These are phyloP conservation scores for Pantala flavescens DNA, from an alignment of 1,140 invertebrate species.

Conservation along the genomic window DNA sequence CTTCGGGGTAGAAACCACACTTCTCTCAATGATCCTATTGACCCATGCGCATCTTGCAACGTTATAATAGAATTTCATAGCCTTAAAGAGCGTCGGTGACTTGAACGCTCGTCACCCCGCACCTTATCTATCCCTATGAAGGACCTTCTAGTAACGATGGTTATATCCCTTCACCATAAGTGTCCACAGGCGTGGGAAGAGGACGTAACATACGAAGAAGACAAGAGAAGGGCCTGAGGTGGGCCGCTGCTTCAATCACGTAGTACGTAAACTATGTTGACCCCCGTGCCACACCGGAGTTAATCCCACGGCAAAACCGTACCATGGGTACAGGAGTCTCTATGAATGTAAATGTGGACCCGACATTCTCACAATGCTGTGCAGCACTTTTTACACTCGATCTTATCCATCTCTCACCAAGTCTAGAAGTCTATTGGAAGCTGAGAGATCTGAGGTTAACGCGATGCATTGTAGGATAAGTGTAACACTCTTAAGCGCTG, in stretches of 20 bases:
- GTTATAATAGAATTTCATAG: not conserved
- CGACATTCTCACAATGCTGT: not conserved
- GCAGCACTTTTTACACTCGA: not conserved
- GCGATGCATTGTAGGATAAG: too few species aligned
- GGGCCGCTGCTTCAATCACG: not conserved
- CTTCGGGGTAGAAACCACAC: not conserved
- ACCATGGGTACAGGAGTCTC: not conserved
- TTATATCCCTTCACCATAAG: slow-evolving; percentile 8
- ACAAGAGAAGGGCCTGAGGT: slow-evolving; percentile 15
- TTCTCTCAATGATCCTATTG: not conserved
- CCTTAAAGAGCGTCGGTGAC: not conserved
- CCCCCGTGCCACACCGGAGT: not conserved
- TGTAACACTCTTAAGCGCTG: too few species aligned
- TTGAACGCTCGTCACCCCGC: not conserved
- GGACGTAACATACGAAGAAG: slow-evolving; percentile 10
- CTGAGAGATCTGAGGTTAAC: too few species aligned
- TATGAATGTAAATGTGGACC: not conserved
- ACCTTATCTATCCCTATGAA: not conserved
- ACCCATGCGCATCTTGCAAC: not conserved
- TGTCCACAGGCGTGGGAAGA: not conserved
- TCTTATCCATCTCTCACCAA: not conserved
- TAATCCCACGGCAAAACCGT: not conserved
- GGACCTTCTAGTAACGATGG: not conserved
- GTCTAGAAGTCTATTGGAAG: not conserved
- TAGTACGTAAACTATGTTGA: not conserved